Conservation (phyloP, 1,140 invertebrate species). For the Uloborus diversus region DNA sequence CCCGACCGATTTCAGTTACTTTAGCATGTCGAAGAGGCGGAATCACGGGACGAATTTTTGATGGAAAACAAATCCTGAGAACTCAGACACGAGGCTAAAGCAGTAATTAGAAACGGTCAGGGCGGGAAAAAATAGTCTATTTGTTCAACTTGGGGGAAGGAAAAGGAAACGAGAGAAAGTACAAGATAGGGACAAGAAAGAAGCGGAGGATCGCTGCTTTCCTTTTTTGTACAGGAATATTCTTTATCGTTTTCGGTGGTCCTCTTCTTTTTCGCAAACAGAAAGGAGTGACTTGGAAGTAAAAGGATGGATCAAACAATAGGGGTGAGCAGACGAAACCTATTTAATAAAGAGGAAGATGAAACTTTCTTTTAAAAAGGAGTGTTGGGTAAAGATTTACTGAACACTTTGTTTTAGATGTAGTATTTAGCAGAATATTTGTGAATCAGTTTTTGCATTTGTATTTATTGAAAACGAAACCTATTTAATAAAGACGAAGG, state of each 20-base stretch:
- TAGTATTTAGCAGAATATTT: no score
- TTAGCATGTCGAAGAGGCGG: neutral
- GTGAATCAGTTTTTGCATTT: no score
- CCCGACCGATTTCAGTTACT: neutral
- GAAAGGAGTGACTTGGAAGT: neutral
- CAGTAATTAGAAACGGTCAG: constrained; percentile 29
- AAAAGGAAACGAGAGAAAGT: constrained; percentile 13
- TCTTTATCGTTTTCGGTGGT: neutral
- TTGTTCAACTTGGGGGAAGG: constrained; percentile 17
- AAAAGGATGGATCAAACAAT: constrained; percentile 15
- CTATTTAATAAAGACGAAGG: no score
- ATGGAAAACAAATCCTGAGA: constrained; percentile 31
- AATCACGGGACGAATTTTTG: constrained; percentile 6
- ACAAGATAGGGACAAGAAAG: neutral
- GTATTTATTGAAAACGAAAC: no score
- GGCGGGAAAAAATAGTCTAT: constrained; percentile 14
- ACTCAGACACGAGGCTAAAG: constrained; percentile 5
- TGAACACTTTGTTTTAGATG: no score
- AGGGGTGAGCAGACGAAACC: neutral
- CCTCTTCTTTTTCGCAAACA: neutral
- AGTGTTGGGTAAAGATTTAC: no score
- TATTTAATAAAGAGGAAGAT: constrained; percentile 13
- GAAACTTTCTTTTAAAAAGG: no score
- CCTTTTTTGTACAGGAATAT: neutral
- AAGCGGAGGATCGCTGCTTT: neutral